Evolutionary conservation across 2,113 vertebrate genomes (phyloP), one percentile per base, ranked within the genome.

Genomic region (Oncorhynchus mykiss): DNA sequence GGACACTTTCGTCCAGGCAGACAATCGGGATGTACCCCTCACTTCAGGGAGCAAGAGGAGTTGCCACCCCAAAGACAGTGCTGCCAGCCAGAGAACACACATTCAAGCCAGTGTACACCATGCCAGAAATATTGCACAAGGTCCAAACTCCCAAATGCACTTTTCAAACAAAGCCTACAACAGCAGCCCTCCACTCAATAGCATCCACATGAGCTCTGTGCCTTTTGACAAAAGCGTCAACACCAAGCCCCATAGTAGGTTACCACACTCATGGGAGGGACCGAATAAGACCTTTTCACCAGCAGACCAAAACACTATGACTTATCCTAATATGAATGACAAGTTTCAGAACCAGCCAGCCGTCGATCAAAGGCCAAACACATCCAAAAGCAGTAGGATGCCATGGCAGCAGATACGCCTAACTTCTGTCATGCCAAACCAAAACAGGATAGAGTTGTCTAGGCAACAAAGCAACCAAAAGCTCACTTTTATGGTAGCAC

Each of bases 371-470:
- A 94, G 87, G 84, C 93, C 93, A 80, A 91, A 89, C 77, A 83
- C 93, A 79, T 91, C 93, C 73, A 96, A 95, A 80, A 94, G 88
- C 66, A 85, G 88, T 85, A 88, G 93, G 49, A 83, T 96, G 83
- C 85, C 95, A 73, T 98, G 97, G 97, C 93, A 96, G 84, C 95
- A 96, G 49, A 92, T 92, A 59, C 94, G 93, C 71, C 89, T 94
- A 82, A 9, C 88, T 67, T 75, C 95, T 8, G 72, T 93, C 0
- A 14, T 93, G 87, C 90, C 94, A 0, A 76, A 78, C 81, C 94
- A 94, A 86, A 95, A 91, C 82, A 87, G 87, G 81, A 90, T 95
- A 2, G 95, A 98, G 78, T 84, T 96, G 80, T 91, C 94, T 0
- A 93, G 94, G 78, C 95, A 88, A 84, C 86, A 95, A 72, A 93